Base-by-base conservation (phyloP, 2,888 invertebrate genomes). In the Conchocele bisecta region DNA sequence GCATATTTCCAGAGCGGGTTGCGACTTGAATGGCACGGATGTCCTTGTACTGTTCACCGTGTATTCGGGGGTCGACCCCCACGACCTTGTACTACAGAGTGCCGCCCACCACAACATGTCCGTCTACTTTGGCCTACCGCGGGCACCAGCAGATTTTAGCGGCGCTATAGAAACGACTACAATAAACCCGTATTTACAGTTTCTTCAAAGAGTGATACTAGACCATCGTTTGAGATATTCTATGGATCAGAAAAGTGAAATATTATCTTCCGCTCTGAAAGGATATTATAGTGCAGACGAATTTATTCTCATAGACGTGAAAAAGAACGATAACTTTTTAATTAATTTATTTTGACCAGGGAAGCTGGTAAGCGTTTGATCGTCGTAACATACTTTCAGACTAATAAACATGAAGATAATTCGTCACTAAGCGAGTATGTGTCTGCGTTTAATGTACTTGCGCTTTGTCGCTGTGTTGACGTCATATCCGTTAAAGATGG, bases 401-500 rank as follows among this genome's bases (percentile, higher is more conserved):
- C 76, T 2, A 74, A 72, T 39, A 82, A 35, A 60, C 70, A 72
- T 44, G 75, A 48, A 68, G 70, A 42, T 28, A 82, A 82, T 57
- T 63, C 72, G 24, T 74, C 82, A 0, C 39, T 84, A 6, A 53
- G 39, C n/a, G 73, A 82, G 11, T 81, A 83, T 46, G 72, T 82
- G 13, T 26, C 65, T 13, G 84, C 83, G 28, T 83, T 86, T 54
- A 59, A 51, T 24, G 51, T 37, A 15, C 41, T 87, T 17, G 79
- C 70, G n/a, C n/a, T n/a, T n/a, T n/a, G n/a, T n/a, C n/a, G n/a
- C n/a, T n/a, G 33, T 24, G 72, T 82, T 22, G 84, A 85, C 68
- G 63, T 86, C 50, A 75, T 87, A n/a, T 80, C 83, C 39, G 83
- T 86, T 11, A 81, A 83, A 60, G 87, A 87, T 68, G 85, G 87